These are phyloP conservation scores for Hoplostethus atlanticus DNA, from an alignment of 2,797 vertebrate species.

Conservation along the genomic window DNA sequence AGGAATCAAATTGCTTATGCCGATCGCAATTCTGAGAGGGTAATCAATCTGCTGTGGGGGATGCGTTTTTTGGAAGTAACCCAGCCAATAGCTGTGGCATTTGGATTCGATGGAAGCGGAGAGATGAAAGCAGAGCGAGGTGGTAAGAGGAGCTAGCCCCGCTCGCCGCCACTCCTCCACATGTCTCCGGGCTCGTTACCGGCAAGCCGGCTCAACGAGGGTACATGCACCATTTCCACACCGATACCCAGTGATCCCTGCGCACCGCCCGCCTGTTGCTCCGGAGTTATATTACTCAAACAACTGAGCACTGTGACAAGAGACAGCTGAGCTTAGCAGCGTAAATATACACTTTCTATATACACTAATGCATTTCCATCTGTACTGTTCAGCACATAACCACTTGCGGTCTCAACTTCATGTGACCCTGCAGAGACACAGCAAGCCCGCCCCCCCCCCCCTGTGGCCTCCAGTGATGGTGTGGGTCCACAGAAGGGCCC, in stretches of 20 bases:
- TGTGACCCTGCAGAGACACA: constrained; percentile 20
- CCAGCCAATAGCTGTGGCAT: constrained; percentile 71
- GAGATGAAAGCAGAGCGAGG: constrained; percentile 72
- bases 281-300: constrained; percentile 33
- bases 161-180: constrained; percentile 69
- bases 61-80: constrained; percentile 61
- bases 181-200: constrained; percentile 68
- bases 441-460: not conserved
- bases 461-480: constrained; percentile 27
- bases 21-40: constrained; percentile 55
- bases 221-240: constrained; percentile 61
- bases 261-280: constrained; percentile 59
- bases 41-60: constrained; percentile 64
- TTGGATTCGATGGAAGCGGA: constrained; percentile 75
- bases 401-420: not conserved
- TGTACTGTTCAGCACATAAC: not conserved
- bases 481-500: constrained; percentile 45
- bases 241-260: constrained; percentile 54
- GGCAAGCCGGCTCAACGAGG: constrained; percentile 46
- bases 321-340: constrained; percentile 27
- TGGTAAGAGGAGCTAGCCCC: constrained; percentile 64
- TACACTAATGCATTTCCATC: not conserved
- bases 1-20: constrained; percentile 55
- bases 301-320: constrained; percentile 27
- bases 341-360: not conserved